A percentile compares a stretch with the other conserved stretches of the same genome.
phyloP scores from a whole-genome alignment of 2,113 vertebrate species.

The Holacanthus passer region DNA sequence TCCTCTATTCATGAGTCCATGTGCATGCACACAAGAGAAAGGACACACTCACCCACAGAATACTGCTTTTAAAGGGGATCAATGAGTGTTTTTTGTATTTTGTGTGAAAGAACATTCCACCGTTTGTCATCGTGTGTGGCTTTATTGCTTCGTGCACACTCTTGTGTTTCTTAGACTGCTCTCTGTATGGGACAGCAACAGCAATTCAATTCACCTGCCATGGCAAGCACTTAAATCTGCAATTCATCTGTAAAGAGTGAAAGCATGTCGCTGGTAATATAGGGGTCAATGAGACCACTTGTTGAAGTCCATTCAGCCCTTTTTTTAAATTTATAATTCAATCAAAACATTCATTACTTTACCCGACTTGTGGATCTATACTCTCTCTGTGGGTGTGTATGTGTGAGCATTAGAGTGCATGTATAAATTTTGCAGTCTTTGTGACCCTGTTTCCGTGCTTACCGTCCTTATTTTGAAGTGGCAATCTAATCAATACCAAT shows the following conservation, averaged over 20 bases:
- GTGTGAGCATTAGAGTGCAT: neutral
- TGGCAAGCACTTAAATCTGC: slow-evolving; percentile 11
- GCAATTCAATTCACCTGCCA: slow-evolving; percentile 7
- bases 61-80: slow-evolving; percentile 67
- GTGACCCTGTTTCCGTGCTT: slow-evolving; percentile 19
- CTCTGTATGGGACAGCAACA: slow-evolving; percentile 7
- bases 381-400: neutral
- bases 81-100: slow-evolving; percentile 57
- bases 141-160: slow-evolving; percentile 17
- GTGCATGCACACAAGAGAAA: slow-evolving; percentile 61
- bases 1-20: slow-evolving; percentile 71
- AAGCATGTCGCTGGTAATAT: slow-evolving; percentile 1
- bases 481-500: slow-evolving; percentile 59
- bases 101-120: slow-evolving; percentile 57
- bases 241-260: slow-evolving; percentile 14
- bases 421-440: slow-evolving; percentile 7
- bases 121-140: slow-evolving; percentile 33
- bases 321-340: neutral
- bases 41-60: slow-evolving; percentile 52
- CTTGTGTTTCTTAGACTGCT: slow-evolving; percentile 31
- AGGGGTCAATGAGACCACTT: slow-evolving; percentile 2
- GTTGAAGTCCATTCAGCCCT: neutral
- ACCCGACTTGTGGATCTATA: neutral
- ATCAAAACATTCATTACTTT: slow-evolving; percentile 1
- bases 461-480: slow-evolving; percentile 50